Percentiles rank a stretch among this genome's conserved stretches.
phyloP scores from a whole-genome alignment of 2,113 vertebrate genomes.

The Tiliqua scincoides region DNA sequence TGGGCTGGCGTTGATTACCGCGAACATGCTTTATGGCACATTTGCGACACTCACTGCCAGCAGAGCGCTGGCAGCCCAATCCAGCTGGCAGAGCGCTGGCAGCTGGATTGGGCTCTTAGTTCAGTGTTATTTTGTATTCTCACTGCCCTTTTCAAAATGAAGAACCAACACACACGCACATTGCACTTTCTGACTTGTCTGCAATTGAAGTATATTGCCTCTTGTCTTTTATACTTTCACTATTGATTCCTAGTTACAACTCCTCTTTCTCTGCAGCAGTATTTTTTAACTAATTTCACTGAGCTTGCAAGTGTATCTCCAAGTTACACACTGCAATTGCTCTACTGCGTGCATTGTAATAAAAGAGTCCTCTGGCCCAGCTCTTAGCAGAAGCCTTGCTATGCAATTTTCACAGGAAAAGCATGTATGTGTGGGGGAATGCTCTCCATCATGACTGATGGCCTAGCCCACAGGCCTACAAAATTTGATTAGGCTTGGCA shows the following conservation, averaged over 20 bases:
- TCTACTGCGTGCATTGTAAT: slow-evolving; percentile 6
- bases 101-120: too few species aligned
- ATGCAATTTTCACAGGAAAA: background rate
- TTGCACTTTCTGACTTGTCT: background rate
- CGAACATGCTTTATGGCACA: too few species aligned
- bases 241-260: background rate
- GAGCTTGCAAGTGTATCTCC: background rate
- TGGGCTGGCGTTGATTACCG: too few species aligned
- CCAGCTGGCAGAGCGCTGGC: too few species aligned
- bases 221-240: background rate
- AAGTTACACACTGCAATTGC: background rate
- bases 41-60: too few species aligned
- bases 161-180: background rate
- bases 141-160: background rate
- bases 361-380: background rate
- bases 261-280: background rate
- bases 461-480: background rate
- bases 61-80: too few species aligned
- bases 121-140: background rate
- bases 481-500: too few species aligned
- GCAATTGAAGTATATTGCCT: background rate
- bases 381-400: background rate
- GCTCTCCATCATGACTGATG: background rate
- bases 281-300: background rate
- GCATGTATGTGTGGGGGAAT: background rate